Evolutionary conservation across 2,888 invertebrate genomes (phyloP).

Genomic region (Caenorhabditis sp.): DNA sequence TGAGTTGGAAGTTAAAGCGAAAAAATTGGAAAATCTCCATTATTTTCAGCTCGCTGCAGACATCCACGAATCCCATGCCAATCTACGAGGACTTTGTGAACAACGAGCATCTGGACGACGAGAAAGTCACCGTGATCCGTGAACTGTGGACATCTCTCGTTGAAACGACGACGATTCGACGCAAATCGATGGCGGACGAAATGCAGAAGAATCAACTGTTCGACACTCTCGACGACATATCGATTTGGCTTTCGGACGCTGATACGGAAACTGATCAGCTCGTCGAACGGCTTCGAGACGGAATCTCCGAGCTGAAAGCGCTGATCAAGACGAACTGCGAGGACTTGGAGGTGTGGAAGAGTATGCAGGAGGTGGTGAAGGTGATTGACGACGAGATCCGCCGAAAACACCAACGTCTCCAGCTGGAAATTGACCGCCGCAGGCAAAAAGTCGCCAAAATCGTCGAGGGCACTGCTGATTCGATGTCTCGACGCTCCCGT

Average conservation of each 20-base stretch:
- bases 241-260: slow-evolving; percentile 37
- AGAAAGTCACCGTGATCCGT: slow-evolving; percentile 28
- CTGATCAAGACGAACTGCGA: slow-evolving; percentile 41
- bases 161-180: slow-evolving; percentile 40
- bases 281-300: slow-evolving; percentile 11
- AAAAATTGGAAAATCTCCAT: not conserved
- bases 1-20: no score
- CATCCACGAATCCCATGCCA: no score
- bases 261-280: slow-evolving; percentile 28
- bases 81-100: slow-evolving; percentile 41
- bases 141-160: slow-evolving; percentile 40
- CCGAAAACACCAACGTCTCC: slow-evolving; percentile 46
- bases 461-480: slow-evolving; percentile 38
- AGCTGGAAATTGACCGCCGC: slow-evolving; percentile 35
- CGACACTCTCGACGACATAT: slow-evolving; percentile 31
- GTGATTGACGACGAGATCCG: slow-evolving; percentile 54
- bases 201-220: slow-evolving; percentile 38
- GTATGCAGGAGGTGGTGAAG: slow-evolving; percentile 50
- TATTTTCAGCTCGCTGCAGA: no score
- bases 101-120: slow-evolving; percentile 35
- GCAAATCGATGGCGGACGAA: slow-evolving; percentile 24
- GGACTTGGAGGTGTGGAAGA: slow-evolving; percentile 57
- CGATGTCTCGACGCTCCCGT: slow-evolving; percentile 28
- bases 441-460: slow-evolving; percentile 39
- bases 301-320: slow-evolving; percentile 21